Evolutionary conservation across 2,797 vertebrate genomes (phyloP).

Genomic region (Oreonectes daqikongensis): DNA sequence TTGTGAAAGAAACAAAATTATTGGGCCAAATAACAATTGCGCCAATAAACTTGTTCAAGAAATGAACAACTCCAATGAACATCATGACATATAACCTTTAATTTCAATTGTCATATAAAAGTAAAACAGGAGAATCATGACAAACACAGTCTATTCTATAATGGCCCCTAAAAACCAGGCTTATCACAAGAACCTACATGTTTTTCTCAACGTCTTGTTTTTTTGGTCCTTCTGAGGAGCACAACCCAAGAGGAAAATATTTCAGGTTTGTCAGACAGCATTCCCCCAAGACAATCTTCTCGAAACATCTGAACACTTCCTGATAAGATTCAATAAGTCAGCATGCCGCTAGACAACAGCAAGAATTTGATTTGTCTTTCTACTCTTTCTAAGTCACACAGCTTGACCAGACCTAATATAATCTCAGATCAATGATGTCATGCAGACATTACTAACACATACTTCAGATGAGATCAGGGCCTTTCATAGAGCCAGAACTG

Average conservation of each 20-base stretch:
- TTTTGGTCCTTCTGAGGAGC: neutral
- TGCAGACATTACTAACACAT: slow-evolving; percentile 26
- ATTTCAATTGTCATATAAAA: no score
- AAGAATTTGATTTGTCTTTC: neutral
- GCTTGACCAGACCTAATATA: slow-evolving; percentile 24
- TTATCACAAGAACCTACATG: no score
- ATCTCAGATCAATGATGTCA: slow-evolving; percentile 23
- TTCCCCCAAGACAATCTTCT: neutral
- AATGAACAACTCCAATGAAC: no score
- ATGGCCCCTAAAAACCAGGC: no score
- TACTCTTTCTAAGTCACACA: neutral
- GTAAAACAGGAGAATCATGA: no score
- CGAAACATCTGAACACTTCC: neutral
- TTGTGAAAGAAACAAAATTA: neutral
- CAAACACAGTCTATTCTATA: no score
- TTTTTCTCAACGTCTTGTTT: neutral
- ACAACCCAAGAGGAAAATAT: neutral
- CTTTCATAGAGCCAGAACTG: neutral
- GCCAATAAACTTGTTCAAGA: no score
- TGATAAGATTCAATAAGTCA: neutral
- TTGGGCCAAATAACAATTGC: neutral
- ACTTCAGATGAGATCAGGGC: neutral
- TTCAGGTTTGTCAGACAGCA: neutral
- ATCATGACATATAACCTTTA: neutral
- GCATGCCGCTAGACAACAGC: neutral